Conservation (phyloP, 1,140 invertebrate species). For the Zaprionus camerounensis region DNA sequence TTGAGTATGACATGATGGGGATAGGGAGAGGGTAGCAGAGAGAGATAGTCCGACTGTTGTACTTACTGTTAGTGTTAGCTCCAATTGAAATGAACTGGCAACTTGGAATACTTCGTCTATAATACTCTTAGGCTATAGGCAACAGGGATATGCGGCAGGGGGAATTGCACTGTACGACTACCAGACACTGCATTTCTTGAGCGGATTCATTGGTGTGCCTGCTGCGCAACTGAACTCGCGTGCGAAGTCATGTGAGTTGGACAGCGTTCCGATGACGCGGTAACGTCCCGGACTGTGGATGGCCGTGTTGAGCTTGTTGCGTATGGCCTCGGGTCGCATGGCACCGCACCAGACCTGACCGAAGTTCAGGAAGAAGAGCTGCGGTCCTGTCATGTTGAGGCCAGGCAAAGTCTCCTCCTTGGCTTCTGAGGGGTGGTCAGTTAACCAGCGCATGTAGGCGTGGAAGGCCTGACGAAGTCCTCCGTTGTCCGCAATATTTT, state of each 20-base stretch:
- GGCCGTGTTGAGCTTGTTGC: slow-evolving; percentile 89
- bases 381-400: slow-evolving; percentile 89
- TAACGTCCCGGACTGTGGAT: slow-evolving; percentile 92
- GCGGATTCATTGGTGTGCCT: slow-evolving; percentile 92
- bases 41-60: slow-evolving; percentile 22
- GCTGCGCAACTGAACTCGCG: slow-evolving; percentile 89
- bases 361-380: slow-evolving; percentile 94
- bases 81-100: slow-evolving; percentile 29
- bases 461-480: slow-evolving; percentile 93
- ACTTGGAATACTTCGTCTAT: slow-evolving; percentile 43
- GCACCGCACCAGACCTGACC: slow-evolving; percentile 93
- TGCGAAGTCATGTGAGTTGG: slow-evolving; percentile 93
- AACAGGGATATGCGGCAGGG: background rate
- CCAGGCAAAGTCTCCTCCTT: slow-evolving; percentile 88
- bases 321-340: slow-evolving; percentile 77
- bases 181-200: slow-evolving; percentile 90
- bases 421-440: slow-evolving; percentile 55
- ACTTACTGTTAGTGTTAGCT: slow-evolving; percentile 53
- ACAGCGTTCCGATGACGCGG: slow-evolving; percentile 92
- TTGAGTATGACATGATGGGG: slow-evolving; percentile 11
- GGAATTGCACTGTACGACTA: slow-evolving; percentile 30
- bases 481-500: slow-evolving; percentile 96
- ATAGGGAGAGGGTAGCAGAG: background rate
- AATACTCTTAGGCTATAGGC: slow-evolving; percentile 62
- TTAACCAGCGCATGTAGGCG: slow-evolving; percentile 84